Evolutionary conservation across 2,113 vertebrate species (phyloP).

Genomic region (Callionymus lyra): DNA sequence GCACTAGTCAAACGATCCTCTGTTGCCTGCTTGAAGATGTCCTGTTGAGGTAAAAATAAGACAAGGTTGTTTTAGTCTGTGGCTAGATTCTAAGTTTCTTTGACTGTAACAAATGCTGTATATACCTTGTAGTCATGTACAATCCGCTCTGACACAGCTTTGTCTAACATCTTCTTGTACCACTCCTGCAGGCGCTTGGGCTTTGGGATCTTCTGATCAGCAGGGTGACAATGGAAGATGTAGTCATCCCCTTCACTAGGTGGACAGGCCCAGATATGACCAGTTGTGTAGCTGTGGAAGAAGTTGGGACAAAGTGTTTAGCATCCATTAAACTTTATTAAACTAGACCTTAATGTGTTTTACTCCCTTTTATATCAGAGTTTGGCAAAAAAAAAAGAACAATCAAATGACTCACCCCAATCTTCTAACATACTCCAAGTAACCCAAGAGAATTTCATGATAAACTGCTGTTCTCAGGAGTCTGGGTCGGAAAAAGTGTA

Average conservation of each 20-base stretch:
- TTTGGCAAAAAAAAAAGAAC: not conserved
- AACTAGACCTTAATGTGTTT: too few species aligned
- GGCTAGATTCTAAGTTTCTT: too few species aligned
- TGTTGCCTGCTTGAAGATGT: conserved; percentile 96
- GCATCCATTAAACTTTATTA: too few species aligned
- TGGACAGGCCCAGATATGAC: conserved; percentile 97
- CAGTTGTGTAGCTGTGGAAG: conserved; percentile 79
- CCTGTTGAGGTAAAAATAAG: conserved; percentile 59
- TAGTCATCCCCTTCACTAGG: conserved; percentile 98
- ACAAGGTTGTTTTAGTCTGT: conserved; percentile 5
- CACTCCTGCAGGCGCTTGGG: conserved; percentile 96
- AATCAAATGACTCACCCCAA: conserved; percentile 69
- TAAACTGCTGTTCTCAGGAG: conserved; percentile 89
- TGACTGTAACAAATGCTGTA: not conserved
- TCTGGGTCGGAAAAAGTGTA: conserved; percentile 95
- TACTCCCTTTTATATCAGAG: too few species aligned
- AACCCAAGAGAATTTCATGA: conserved; percentile 94
- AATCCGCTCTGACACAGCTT: conserved; percentile 90
- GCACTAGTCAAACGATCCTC: conserved; percentile 96
- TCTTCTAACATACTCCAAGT: conserved; percentile 93
- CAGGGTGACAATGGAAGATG: conserved; percentile 97
- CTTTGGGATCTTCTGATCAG: conserved; percentile 96
- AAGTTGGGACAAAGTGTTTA: not conserved
- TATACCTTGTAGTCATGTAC: conserved; percentile 94
- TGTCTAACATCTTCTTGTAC: conserved; percentile 99